A percentile compares a stretch with the other conserved stretches of the same genome.
phyloP scores from a whole-genome alignment of 2,888 invertebrate genomes.

The Caradrina clavipalpis region DNA sequence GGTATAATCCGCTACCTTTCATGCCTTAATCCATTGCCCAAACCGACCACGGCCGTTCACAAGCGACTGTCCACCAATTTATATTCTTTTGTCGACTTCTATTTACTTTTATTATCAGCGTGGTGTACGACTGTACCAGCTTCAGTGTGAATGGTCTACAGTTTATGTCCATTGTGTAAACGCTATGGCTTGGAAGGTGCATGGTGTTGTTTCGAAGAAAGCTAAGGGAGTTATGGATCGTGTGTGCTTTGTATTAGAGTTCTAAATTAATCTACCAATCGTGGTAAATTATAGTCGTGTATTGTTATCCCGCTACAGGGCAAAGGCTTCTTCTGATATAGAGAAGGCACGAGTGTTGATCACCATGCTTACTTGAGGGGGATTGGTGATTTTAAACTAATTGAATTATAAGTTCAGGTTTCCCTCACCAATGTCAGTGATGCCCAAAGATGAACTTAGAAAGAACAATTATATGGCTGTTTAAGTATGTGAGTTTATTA shows the following conservation, averaged over 20 bases:
- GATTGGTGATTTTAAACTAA: too few species aligned
- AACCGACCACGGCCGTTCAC: conserved; percentile 30
- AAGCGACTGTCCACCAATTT: conserved; percentile 58
- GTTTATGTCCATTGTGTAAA: conserved; percentile 29
- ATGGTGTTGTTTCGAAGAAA: conserved; percentile 3
- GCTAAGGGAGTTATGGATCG: not conserved
- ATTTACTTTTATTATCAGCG: conserved; percentile 50
- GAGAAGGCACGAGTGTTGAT: too few species aligned
- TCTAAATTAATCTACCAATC: not conserved
- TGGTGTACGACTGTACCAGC: conserved; percentile 22
- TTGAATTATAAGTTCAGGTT: too few species aligned
- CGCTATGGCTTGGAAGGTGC: conserved; percentile 15
- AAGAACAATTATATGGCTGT: too few species aligned
- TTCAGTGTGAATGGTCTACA: conserved; percentile 20
- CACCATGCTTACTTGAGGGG: too few species aligned
- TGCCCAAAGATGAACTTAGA: too few species aligned
- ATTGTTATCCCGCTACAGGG: not conserved
- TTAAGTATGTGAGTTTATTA: too few species aligned
- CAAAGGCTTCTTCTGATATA: not conserved
- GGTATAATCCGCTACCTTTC: conserved; percentile 21
- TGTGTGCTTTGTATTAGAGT: conserved; percentile 2
- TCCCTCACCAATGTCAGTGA: too few species aligned
- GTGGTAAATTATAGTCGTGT: too few species aligned
- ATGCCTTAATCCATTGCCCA: conserved; percentile 16
- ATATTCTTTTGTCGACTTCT: conserved; percentile 60